phyloP scores from a whole-genome alignment of 2,113 vertebrate species.

The Chlamydotis undulata region DNA sequence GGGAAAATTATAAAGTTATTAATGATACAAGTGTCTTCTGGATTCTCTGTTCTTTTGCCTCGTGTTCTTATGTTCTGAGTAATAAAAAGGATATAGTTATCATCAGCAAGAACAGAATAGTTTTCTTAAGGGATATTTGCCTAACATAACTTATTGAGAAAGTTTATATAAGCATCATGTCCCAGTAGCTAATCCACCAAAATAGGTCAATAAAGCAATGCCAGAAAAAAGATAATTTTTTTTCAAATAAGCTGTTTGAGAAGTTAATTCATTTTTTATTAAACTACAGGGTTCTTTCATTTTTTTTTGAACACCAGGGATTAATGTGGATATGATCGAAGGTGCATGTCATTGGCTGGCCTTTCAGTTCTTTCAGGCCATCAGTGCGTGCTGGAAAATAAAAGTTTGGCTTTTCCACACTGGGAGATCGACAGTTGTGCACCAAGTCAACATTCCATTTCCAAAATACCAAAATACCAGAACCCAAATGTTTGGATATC shows the following conservation, averaged over 20 bases:
- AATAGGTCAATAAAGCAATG: conserved; percentile 14
- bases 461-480: not conserved
- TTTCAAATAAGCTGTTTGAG: not conserved
- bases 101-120: not conserved
- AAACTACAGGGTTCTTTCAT: not conserved
- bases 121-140: conserved; percentile 3
- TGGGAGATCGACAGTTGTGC: not conserved
- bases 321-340: not conserved
- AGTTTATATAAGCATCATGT: not conserved
- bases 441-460: not conserved
- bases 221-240: not conserved
- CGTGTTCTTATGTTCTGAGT: not conserved
- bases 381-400: not conserved
- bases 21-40: not conserved
- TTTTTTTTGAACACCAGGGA: not conserved
- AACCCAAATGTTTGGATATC: not conserved
- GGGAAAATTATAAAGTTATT: not conserved
- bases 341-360: not conserved
- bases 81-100: not conserved
- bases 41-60: not conserved
- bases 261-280: conserved; percentile 33
- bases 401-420: not conserved
- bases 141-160: not conserved
- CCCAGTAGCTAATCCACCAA: not conserved
- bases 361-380: not conserved